Base-by-base conservation (phyloP, 2,888 invertebrate species). In the Lydus trimaculatus region DNA sequence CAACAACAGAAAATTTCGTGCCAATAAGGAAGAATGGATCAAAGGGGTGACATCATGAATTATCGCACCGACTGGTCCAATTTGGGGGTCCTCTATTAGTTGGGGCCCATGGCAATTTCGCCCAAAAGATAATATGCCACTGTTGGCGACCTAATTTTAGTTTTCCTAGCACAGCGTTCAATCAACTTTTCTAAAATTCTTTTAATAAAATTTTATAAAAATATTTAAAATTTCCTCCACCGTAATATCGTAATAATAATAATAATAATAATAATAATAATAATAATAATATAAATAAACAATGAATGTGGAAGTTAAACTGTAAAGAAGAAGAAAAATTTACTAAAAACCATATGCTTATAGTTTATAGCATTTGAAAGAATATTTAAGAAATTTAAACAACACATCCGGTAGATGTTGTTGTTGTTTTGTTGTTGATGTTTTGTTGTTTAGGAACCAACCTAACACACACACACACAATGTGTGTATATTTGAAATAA, bases 361-460 rank as follows among this genome's bases (percentile, higher is more conserved):
- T 43, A 36, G n/a, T n/a, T n/a, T n/a, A 36, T 15, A 36, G 13
- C 13, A 13, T 36, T 4, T 15, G 3, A 43, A 66, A 75, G 72
- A 74, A 75, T 72, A 65, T 70, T 65, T 65, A 71, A 75, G 76
- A 48, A 48, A 48, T 17, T 48, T 79, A 79, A 79, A 80, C 79
- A 76, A 74, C 72, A 74, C 79, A 80, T 80, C 80, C 80, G 79
- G 80, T 69, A 67, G n/a, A n/a, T n/a, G n/a, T n/a, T 28, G 28
- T 28, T 28, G 28, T 28, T 28, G 28, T 66, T 69, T 65, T 69
- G 69, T 66, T 61, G 39, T 43, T 43, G 39, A n/a, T 39, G 15
- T 33, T 33, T 8, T n/a, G 61, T 43, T 43, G 43, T 43, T 43
- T 43, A 43, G 43, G 43, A 43, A 43, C 17, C 17, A 43, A 43